Evolutionary conservation across 1,140 invertebrate species (phyloP).

Genomic region (Charaxes varanes): DNA sequence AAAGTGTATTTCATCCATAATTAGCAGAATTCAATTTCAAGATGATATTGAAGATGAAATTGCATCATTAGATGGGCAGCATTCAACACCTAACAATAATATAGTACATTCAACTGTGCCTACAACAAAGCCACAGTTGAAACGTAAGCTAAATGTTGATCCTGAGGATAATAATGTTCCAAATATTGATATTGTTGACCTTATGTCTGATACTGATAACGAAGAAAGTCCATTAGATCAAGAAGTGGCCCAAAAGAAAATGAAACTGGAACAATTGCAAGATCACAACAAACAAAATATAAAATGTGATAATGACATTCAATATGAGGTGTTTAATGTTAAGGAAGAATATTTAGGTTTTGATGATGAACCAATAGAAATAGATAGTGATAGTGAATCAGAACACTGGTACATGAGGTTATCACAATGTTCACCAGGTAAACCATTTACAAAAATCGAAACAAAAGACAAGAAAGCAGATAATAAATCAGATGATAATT

Average conservation of each 20-base stretch:
- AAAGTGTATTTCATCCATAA: slow-evolving; percentile 29
- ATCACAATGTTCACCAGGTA: slow-evolving; percentile 55
- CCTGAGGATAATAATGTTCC: slow-evolving; percentile 11
- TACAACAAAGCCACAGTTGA: slow-evolving; percentile 25
- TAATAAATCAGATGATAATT: slow-evolving; percentile 32
- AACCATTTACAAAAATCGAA: slow-evolving; percentile 33
- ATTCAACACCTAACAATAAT: no score
- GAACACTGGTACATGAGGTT: slow-evolving; percentile 47
- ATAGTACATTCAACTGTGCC: no score
- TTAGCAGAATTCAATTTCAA: slow-evolving; percentile 39
- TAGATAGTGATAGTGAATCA: slow-evolving; percentile 58
- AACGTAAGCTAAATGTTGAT: slow-evolving; percentile 28
- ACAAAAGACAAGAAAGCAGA: slow-evolving; percentile 22
- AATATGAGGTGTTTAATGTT: slow-evolving; percentile 56
- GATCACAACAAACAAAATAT: slow-evolving; percentile 23
- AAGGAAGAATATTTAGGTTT: slow-evolving; percentile 54
- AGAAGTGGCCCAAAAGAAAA: slow-evolving; percentile 28
- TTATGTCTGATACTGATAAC: slow-evolving; percentile 38
- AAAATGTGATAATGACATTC: slow-evolving; percentile 43
- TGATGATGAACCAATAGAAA: slow-evolving; percentile 50
- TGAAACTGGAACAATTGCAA: slow-evolving; percentile 29
- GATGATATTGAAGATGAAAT: slow-evolving; percentile 29
- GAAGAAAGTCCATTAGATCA: slow-evolving; percentile 12
- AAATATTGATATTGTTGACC: slow-evolving; percentile 18
- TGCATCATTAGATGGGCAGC: slow-evolving; percentile 18